Conservation (phyloP, 2,888 invertebrate genomes). For the Apodemia hepburni region DNA sequence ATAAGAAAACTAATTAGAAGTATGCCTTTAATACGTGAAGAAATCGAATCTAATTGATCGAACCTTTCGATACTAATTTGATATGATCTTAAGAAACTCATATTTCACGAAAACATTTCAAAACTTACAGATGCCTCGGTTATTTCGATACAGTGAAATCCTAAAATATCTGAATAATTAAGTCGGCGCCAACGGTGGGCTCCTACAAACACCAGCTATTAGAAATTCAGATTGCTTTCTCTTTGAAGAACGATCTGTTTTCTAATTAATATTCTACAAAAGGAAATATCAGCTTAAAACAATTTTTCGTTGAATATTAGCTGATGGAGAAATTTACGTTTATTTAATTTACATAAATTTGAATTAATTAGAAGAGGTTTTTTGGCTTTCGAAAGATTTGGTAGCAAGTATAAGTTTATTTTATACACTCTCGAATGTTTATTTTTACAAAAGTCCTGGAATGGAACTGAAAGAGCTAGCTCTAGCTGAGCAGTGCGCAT, state of each 20-base stretch:
- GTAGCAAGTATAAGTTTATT: no score
- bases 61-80: slow-evolving; percentile 7
- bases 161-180: slow-evolving; percentile 14
- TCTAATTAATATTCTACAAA: slow-evolving; percentile 19
- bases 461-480: no score
- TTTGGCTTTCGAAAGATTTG: no score
- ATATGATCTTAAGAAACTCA: neutral
- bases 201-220: slow-evolving; percentile 9
- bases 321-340: slow-evolving; percentile 5
- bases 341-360: slow-evolving; percentile 10
- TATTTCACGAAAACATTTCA: slow-evolving; percentile 12
- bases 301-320: slow-evolving; percentile 6
- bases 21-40: neutral
- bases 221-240: slow-evolving; percentile 21
- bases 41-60: neutral
- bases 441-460: no score
- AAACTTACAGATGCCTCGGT: slow-evolving; percentile 13
- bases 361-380: neutral
- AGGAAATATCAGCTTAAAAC: slow-evolving; percentile 10
- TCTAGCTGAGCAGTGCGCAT: no score
- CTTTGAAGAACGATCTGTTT: slow-evolving; percentile 12
- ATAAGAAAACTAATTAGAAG: neutral
- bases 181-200: slow-evolving; percentile 1
- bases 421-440: no score
- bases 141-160: slow-evolving; percentile 12